Percentiles rank a stretch among this genome's conserved stretches.
Evolutionary conservation across 2,113 vertebrate species (phyloP).

Genomic region (Apteryx owenii): DNA sequence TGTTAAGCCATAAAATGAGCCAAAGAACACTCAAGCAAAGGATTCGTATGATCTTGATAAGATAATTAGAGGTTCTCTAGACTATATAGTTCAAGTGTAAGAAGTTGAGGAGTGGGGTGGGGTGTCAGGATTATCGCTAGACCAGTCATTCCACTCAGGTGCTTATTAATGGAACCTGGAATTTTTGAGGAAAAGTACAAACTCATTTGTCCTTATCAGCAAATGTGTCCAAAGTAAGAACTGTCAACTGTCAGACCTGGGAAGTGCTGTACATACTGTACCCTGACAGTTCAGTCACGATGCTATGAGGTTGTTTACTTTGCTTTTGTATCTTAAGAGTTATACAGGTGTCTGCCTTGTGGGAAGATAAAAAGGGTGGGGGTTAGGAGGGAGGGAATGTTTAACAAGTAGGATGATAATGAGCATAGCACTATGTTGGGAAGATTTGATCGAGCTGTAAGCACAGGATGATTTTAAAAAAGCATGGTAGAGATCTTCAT

Average conservation of each 20-base stretch:
- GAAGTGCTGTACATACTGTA: constrained; percentile 64
- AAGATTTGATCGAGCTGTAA: background rate
- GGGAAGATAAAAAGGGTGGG: background rate
- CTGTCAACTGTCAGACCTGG: background rate
- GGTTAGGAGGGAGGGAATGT: background rate
- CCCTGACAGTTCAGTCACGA: background rate
- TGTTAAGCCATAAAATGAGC: background rate
- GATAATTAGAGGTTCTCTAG: background rate
- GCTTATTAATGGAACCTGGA: background rate
- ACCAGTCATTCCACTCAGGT: background rate
- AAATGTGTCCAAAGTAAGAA: constrained; percentile 41
- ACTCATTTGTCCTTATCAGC: constrained; percentile 27
- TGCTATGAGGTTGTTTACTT: constrained; percentile 34
- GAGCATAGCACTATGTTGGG: background rate
- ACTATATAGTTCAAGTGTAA: background rate
- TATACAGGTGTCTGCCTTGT: constrained; percentile 23
- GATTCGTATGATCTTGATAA: background rate
- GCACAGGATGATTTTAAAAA: background rate
- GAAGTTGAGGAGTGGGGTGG: background rate
- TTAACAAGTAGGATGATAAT: background rate
- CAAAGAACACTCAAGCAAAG: background rate
- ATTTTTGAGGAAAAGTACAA: constrained; percentile 31
- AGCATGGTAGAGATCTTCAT: background rate
- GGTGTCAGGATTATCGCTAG: background rate
- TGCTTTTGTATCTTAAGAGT: constrained; percentile 2